A percentile compares a stretch with the other conserved stretches of the same genome.
Evolutionary conservation across 92 coral and sea anemone species (phyloP).

Genomic region (Actinostola sp.): DNA sequence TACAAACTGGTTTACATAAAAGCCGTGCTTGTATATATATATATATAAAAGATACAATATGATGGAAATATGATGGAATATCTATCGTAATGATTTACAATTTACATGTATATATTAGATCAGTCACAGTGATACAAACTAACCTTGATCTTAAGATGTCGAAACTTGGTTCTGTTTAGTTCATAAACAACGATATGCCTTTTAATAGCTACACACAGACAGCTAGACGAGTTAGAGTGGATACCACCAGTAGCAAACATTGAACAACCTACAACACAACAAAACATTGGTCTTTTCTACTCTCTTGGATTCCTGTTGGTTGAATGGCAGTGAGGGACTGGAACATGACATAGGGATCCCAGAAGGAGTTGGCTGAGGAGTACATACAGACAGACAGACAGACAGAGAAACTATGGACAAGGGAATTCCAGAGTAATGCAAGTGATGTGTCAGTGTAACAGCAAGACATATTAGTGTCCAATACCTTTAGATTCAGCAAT

Average conservation of each 20-base stretch:
- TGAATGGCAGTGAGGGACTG: too few relatives aligned
- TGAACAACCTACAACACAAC: slow-evolving; percentile 56
- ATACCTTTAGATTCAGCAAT: slow-evolving; percentile 87
- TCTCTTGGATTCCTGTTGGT: background rate
- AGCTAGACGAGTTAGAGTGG: slow-evolving; percentile 72
- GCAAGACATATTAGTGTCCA: background rate
- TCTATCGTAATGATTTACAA: too few relatives aligned
- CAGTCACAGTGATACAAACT: too few relatives aligned
- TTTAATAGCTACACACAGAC: slow-evolving; percentile 91
- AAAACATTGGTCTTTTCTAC: background rate
- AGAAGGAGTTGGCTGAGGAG: too few relatives aligned
- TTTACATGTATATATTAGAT: too few relatives aligned
- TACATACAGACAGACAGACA: too few relatives aligned
- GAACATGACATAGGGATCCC: too few relatives aligned
- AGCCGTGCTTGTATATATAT: too few relatives aligned
- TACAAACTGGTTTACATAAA: too few relatives aligned
- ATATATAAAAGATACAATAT: too few relatives aligned
- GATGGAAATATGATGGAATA: too few relatives aligned
- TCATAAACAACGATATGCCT: slow-evolving; percentile 89
- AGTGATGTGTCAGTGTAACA: background rate
- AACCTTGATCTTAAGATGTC: slow-evolving; percentile 90
- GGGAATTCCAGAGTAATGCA: background rate
- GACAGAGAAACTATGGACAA: background rate
- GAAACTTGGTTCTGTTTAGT: slow-evolving; percentile 83
- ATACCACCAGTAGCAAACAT: slow-evolving; percentile 93